Conservation (phyloP, 2,888 invertebrate species). For the Unio pictorum region DNA sequence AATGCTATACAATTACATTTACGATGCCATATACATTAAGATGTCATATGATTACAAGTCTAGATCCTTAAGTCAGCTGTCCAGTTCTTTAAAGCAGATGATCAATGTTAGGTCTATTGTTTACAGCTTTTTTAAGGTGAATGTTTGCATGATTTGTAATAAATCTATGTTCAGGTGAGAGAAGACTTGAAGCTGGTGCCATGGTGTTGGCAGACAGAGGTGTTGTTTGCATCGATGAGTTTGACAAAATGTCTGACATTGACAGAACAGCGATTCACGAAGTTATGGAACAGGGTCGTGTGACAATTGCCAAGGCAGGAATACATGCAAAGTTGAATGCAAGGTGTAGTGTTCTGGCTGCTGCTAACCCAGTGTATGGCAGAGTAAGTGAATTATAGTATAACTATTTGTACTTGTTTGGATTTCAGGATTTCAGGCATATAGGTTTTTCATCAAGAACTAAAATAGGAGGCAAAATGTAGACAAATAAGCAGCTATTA, state of each 20-base stretch:
- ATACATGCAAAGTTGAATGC: slow-evolving; percentile 98
- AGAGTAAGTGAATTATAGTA: slow-evolving; percentile 76
- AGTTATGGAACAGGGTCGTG: slow-evolving; percentile 97
- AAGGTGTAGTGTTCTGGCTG: slow-evolving; percentile 96
- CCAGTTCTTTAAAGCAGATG: too few species aligned
- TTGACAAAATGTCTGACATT: slow-evolving; percentile 98
- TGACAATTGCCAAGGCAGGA: slow-evolving; percentile 98
- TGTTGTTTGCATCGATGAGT: slow-evolving; percentile 97
- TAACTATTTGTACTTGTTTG: too few species aligned
- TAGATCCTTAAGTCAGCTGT: too few species aligned
- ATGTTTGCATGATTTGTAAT: neutral
- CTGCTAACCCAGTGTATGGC: slow-evolving; percentile 99
- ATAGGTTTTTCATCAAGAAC: too few species aligned
- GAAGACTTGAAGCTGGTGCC: slow-evolving; percentile 94
- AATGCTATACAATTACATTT: too few species aligned
- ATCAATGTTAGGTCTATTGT: neutral
- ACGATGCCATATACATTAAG: too few species aligned
- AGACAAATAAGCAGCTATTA: too few species aligned
- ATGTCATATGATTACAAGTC: too few species aligned
- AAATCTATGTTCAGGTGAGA: slow-evolving; percentile 66
- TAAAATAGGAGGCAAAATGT: too few species aligned
- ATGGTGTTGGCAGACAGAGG: slow-evolving; percentile 99
- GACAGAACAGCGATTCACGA: slow-evolving; percentile 99
- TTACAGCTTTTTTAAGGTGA: too few species aligned
- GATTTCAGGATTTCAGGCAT: too few species aligned